Evolutionary conservation across 2,113 vertebrate genomes (phyloP), one percentile per base, ranked within the genome.

Genomic region (Antechinus flavipes): DNA sequence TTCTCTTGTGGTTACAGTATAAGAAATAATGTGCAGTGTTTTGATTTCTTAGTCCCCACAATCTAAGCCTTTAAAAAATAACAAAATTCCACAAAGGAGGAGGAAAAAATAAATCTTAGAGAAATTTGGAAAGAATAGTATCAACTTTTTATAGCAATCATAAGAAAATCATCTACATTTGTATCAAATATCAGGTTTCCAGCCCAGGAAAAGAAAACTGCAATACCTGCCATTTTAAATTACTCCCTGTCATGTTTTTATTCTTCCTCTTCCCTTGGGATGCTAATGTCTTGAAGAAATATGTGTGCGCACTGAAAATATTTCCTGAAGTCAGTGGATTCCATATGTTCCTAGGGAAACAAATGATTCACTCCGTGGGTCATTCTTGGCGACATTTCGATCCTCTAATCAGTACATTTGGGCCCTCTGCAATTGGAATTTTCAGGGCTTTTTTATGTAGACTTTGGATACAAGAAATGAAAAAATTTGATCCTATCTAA

Each of bases 251-350:
- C 98, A 97, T 97, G 98, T 98, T 98, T 98, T 98, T 98, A 98
- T 98, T 98, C 98, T 97, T 97, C 89, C 93, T 97, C 94, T 84
- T 96, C 98, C 96, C 97, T 89, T 94, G 98, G 97, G 98, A 98
- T 98, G 98, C 98, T 98, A 98, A 98, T 96, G 98, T 99, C 98
- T 98, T 98, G 98, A 98, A 93, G 91, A 99, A 99, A 99, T 98
- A 97, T 99, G 97, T 98, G 97, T 98, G 97, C 96, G 96, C 98
- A 98, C 97, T 97, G 98, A 97, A 98, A 98, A 98, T 98, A 98
- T 99, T 99, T 99, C 98, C 98, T 99, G 98, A 98, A 98, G 98
- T 98, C 98, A 98, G 98, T 98, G 97, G 97, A 96, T 97, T 98
- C 98, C 98, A 98, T 98, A 98, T 98, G 98, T 98, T 99, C 97